Conservation (phyloP, 1,140 invertebrate genomes). For the Formica exsecta region DNA sequence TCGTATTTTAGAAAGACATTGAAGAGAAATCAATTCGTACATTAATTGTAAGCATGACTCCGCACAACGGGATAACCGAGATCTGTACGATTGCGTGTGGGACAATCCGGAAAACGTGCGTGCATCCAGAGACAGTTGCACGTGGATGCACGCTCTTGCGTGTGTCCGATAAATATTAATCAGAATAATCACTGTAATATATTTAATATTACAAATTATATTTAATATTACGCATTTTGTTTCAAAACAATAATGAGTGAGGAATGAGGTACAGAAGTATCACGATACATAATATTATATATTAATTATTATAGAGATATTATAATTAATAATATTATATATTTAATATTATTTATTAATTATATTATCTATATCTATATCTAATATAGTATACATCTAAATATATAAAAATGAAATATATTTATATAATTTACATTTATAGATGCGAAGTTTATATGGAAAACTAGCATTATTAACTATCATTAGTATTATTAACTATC, state of each 20-base stretch:
- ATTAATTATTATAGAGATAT: too few species aligned
- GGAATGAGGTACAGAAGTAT: too few species aligned
- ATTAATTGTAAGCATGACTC: not conserved
- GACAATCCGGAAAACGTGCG: not conserved
- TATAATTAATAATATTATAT: too few species aligned
- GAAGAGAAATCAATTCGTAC: conserved; percentile 13
- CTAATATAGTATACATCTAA: too few species aligned
- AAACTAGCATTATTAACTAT: not conserved
- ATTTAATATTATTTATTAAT: too few species aligned
- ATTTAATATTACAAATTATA: not conserved
- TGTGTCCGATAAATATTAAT: not conserved
- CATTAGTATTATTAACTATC: not conserved
- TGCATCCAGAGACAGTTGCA: not conserved
- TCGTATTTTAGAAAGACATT: not conserved
- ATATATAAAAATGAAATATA: too few species aligned
- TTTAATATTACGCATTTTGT: not conserved
- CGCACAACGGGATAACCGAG: not conserved
- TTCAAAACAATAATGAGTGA: not conserved
- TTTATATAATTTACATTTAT: not conserved
- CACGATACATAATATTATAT: too few species aligned
- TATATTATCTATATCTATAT: too few species aligned
- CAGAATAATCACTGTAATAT: not conserved
- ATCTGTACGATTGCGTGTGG: not conserved
- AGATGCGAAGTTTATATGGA: not conserved
- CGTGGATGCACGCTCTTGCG: not conserved